Evolutionary conservation across 2,888 invertebrate species (phyloP).

Genomic region (Zele albiditarsus): DNA sequence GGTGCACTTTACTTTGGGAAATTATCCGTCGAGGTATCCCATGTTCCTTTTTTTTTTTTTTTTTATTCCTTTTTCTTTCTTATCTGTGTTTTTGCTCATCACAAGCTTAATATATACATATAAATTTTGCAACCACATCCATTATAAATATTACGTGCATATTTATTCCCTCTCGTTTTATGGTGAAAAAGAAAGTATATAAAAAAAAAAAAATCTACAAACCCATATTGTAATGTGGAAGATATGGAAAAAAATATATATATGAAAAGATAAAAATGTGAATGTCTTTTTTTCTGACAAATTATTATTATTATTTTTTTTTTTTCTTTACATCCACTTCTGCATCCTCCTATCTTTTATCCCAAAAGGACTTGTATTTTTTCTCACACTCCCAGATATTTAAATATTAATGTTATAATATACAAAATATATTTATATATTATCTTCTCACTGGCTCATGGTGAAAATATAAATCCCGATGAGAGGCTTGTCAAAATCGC

Average conservation of each 20-base stretch:
- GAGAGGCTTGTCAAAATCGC: conserved; percentile 14
- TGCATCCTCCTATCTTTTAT: neutral
- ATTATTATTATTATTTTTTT: neutral
- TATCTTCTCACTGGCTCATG: neutral
- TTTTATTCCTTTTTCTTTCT: neutral
- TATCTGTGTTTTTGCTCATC: neutral
- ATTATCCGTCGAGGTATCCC: conserved; percentile 5
- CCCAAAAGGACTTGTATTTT: neutral
- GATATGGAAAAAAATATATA: neutral
- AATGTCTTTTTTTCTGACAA: neutral
- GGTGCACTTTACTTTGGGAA: conserved; percentile 16
- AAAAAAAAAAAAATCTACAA: neutral
- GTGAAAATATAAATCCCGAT: conserved; percentile 19
- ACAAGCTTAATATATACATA: neutral
- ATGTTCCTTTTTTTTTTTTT: neutral
- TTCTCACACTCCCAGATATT: neutral
- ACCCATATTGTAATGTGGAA: neutral
- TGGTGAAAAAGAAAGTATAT: neutral
- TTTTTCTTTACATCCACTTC: neutral
- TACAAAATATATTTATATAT: neutral
- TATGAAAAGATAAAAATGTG: neutral
- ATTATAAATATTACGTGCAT: conserved; percentile 22
- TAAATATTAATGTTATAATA: neutral
- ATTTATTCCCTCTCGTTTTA: neutral
- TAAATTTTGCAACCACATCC: neutral